These are phyloP conservation scores for Emydocephalus ijimae DNA, from an alignment of 2,113 vertebrate genomes.

Conservation along the genomic window DNA sequence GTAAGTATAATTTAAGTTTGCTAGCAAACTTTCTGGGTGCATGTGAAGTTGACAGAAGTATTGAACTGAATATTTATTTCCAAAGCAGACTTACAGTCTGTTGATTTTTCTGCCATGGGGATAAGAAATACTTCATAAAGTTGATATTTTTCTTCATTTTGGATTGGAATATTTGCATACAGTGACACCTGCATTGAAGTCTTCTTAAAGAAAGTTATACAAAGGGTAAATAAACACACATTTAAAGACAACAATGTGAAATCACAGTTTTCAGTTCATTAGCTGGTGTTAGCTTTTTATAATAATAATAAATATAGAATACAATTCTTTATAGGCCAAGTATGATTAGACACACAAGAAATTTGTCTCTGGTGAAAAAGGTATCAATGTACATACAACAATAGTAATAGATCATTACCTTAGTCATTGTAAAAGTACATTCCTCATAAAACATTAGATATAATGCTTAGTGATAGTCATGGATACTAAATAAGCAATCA, in stretches of 20 bases:
- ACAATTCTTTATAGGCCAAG: too few species aligned
- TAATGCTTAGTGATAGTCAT: too few species aligned
- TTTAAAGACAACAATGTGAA: background rate
- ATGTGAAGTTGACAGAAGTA: background rate
- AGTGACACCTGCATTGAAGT: background rate
- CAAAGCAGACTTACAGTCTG: background rate
- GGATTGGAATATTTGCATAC: background rate
- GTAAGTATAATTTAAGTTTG: background rate
- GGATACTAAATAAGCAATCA: too few species aligned
- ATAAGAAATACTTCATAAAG: background rate
- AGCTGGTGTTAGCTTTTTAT: too few species aligned
- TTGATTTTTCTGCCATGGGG: background rate
- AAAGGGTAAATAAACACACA: background rate
- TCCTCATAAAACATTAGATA: too few species aligned
- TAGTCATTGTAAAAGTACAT: too few species aligned
- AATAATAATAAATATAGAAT: too few species aligned
- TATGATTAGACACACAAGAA: too few species aligned
- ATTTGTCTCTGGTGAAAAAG: too few species aligned
- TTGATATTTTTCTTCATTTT: background rate
- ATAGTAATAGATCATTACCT: too few species aligned
- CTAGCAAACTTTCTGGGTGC: background rate
- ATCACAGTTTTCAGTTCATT: background rate
- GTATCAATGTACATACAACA: too few species aligned
- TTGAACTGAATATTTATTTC: background rate
- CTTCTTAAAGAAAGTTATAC: background rate